phyloP scores from a whole-genome alignment of 2,888 invertebrate species.

The Patella pellucida region DNA sequence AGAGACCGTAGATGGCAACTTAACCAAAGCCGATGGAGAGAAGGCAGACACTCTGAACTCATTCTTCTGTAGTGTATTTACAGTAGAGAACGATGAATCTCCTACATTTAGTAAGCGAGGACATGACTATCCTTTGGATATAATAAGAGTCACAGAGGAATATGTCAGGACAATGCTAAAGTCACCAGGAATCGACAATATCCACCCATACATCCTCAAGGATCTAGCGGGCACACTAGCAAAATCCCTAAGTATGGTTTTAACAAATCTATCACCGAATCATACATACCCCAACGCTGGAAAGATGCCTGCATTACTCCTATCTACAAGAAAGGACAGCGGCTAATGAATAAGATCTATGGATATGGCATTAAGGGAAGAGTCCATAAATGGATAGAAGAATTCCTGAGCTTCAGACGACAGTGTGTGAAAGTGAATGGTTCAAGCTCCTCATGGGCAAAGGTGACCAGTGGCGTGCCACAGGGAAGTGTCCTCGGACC shows the following conservation, averaged over 20 bases:
- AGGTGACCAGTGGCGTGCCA: too few species aligned
- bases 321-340: slow-evolving; percentile 22
- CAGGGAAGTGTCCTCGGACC: slow-evolving; percentile 28
- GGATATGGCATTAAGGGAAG: slow-evolving; percentile 21
- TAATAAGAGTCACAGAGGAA: too few species aligned
- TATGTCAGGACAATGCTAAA: too few species aligned
- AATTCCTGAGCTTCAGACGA: slow-evolving; percentile 5
- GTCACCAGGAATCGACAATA: too few species aligned
- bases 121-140: too few species aligned
- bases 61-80: slow-evolving; percentile 21
- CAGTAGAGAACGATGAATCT: background rate
- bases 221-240: background rate
- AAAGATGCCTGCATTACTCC: slow-evolving; percentile 1
- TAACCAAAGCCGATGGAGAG: background rate
- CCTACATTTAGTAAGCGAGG: too few species aligned
- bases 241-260: background rate
- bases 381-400: slow-evolving; percentile 18
- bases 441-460: too few species aligned
- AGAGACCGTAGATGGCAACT: too few species aligned
- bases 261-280: background rate
- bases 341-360: slow-evolving; percentile 15
- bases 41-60: slow-evolving; percentile 16
- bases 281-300: too few species aligned
- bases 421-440: slow-evolving; percentile 5
- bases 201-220: background rate